Percentiles rank a stretch among this genome's conserved stretches.
Conservation (phyloP, 1,140 invertebrate genomes). For the Ceratina australensis region DNA sequence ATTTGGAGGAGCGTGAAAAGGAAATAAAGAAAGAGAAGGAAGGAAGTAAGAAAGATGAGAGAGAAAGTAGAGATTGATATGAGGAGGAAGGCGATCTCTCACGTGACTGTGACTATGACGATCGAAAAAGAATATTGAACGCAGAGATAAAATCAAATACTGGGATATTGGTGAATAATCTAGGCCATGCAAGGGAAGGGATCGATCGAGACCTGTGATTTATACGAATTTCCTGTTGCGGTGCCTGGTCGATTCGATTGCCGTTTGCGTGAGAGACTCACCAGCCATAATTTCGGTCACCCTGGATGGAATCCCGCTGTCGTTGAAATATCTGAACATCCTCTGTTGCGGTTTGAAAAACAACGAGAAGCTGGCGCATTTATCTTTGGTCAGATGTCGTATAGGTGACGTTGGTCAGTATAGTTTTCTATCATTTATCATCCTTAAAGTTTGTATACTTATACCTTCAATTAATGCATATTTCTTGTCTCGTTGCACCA, state of each 20-base stretch:
- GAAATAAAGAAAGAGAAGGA: no score
- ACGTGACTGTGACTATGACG: neutral
- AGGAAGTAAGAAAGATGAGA: neutral
- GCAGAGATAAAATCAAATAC: constrained; percentile 1
- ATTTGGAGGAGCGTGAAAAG: no score
- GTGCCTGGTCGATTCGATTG: constrained; percentile 58
- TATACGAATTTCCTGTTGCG: constrained; percentile 62
- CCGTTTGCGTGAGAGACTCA: constrained; percentile 44
- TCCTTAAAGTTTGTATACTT: neutral
- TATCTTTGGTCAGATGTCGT: constrained; percentile 50
- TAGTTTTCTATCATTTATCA: constrained; percentile 3
- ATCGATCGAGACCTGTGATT: constrained; percentile 41
- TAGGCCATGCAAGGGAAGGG: constrained; percentile 41
- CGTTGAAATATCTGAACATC: constrained; percentile 51
- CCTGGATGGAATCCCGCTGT: constrained; percentile 60
- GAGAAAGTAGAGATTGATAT: no score
- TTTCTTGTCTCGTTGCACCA: constrained; percentile 17
- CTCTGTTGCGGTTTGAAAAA: constrained; percentile 44
- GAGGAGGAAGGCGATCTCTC: neutral
- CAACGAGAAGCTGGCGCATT: constrained; percentile 47
- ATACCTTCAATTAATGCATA: neutral
- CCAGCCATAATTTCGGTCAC: constrained; percentile 45
- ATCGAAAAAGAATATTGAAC: neutral
- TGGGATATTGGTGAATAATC: constrained; percentile 29
- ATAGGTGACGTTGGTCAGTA: constrained; percentile 58